These are phyloP conservation scores for Raja brachyura DNA, from an alignment of 2,113 vertebrate species.

Conservation along the genomic window DNA sequence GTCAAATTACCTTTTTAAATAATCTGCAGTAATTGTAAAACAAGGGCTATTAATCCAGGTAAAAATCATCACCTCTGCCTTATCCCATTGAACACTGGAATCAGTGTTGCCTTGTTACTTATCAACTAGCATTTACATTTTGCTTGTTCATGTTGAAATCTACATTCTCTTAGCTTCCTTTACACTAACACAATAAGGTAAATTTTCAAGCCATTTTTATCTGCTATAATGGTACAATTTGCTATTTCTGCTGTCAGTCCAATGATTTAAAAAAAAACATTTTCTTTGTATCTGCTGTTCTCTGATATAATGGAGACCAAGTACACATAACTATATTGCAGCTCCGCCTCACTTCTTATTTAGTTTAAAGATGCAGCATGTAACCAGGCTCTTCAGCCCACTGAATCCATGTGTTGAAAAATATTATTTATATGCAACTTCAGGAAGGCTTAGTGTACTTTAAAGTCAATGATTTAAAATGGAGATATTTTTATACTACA, in stretches of 20 bases:
- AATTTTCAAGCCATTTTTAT: too few species aligned
- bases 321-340: not conserved
- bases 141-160: not conserved
- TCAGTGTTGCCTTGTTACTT: not conserved
- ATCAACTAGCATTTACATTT: not conserved
- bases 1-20: not conserved
- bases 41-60: not conserved
- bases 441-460: not conserved
- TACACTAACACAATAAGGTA: too few species aligned
- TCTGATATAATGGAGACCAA: not conserved
- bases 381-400: too few species aligned
- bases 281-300: not conserved
- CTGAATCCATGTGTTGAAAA: too few species aligned
- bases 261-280: not conserved
- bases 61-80: not conserved
- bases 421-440: not conserved
- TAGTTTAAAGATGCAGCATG: too few species aligned
- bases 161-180: too few species aligned
- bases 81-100: not conserved
- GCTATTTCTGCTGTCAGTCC: not conserved
- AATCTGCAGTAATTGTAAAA: not conserved
- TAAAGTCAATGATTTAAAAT: not conserved
- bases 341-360: too few species aligned
- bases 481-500: not conserved
- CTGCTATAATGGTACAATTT: not conserved